Evolutionary conservation across 2,888 invertebrate species (phyloP).

Genomic region (Rhabditophanes sp.): DNA sequence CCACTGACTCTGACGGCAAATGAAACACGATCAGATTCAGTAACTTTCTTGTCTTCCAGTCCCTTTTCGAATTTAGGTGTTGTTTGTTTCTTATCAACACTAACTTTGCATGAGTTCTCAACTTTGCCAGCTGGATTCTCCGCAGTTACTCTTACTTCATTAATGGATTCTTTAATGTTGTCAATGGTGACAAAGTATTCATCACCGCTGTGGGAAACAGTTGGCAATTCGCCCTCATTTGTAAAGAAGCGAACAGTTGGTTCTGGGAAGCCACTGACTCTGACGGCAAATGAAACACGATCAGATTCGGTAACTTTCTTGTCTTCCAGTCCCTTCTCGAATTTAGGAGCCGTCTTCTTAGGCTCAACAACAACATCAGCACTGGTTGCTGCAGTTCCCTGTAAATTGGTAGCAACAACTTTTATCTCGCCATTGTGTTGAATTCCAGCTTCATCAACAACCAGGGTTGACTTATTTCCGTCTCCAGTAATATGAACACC

Average conservation of each 20-base stretch:
- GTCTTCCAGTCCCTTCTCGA: constrained; percentile 23
- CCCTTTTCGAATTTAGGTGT: constrained; percentile 6
- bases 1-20: constrained; percentile 20
- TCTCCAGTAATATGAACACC: constrained; percentile 23
- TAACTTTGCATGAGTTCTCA: constrained; percentile 8
- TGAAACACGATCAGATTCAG: constrained; percentile 10
- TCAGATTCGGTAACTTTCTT: constrained; percentile 16
- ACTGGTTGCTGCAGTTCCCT: constrained; percentile 19
- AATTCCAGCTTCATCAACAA: constrained; percentile 60
- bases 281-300: constrained; percentile 6
- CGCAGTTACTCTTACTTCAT: constrained; percentile 57
- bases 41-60: constrained; percentile 5
- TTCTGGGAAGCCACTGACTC: constrained; percentile 3
- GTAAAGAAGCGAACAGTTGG: constrained; percentile 4
- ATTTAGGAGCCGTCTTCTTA: constrained; percentile 4
- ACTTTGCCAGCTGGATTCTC: constrained; percentile 41
- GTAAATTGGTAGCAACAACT: constrained; percentile 28
- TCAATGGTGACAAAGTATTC: constrained; percentile 23
- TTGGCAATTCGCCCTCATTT: constrained; percentile 29
- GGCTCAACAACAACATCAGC: constrained; percentile 15
- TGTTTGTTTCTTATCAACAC: constrained; percentile 6
- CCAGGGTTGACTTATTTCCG: constrained; percentile 48
- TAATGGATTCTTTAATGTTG: constrained; percentile 53
- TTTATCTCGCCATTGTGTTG: constrained; percentile 50
- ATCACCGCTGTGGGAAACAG: constrained; percentile 12